phyloP scores from a whole-genome alignment of 64 coral and sea anemone species.

The Acropora tenuis region DNA sequence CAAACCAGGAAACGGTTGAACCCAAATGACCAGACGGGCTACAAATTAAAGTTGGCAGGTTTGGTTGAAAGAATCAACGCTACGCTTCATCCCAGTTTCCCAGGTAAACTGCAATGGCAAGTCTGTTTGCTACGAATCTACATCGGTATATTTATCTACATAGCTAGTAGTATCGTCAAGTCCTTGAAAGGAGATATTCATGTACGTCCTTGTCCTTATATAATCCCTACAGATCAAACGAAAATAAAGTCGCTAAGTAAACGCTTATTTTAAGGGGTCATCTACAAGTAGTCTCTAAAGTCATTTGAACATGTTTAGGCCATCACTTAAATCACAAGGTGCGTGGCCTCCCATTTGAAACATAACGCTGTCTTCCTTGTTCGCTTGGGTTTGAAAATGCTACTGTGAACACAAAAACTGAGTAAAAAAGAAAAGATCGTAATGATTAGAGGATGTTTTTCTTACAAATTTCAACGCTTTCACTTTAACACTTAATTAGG shows the following conservation, averaged over 20 bases:
- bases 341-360: background rate
- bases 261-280: background rate
- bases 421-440: background rate
- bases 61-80: conserved; percentile 6
- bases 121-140: too few relatives aligned
- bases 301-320: background rate
- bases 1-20: background rate
- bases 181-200: too few relatives aligned
- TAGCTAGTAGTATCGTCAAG: too few relatives aligned
- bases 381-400: too few relatives aligned
- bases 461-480: background rate
- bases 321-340: background rate
- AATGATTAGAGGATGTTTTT: background rate
- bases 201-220: background rate
- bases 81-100: background rate
- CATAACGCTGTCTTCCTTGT: too few relatives aligned
- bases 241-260: background rate
- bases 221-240: background rate
- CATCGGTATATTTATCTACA: too few relatives aligned
- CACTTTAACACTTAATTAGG: background rate
- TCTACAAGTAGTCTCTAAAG: background rate
- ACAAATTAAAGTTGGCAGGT: background rate
- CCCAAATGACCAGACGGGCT: background rate
- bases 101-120: background rate
- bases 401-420: too few relatives aligned